Evolutionary conservation across 2,888 invertebrate genomes (phyloP), one percentile per base, ranked within the genome.

Genomic region (Pasiphila rectangulata): DNA sequence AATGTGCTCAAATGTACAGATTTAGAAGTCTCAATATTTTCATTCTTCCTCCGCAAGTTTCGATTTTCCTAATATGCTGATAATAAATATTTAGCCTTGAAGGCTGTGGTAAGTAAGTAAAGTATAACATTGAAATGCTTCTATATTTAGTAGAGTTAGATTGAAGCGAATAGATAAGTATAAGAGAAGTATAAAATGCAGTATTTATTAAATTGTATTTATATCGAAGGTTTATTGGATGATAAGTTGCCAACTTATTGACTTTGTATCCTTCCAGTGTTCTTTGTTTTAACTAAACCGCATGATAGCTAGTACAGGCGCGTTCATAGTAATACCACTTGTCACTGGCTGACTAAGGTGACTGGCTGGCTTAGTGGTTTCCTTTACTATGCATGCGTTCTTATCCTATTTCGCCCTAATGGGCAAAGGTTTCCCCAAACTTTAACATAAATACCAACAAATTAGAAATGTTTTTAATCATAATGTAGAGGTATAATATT

Each of bases 1-100:
- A 54, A 60, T 72, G 79, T 83, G 83, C 84, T 84, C 83, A 84
- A 84, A 82, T 82, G 73, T 82, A 82, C 75, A 82, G 73, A 64
- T 71, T 67, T 72, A 71, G 65, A 67, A 61, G 56, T 65, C 61
- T 57, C 56, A 61, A 63, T 61, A 63, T 73, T n/a, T 65, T 63
- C 67, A 64, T 63, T 60, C 64, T 73, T 71, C 67, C 69, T 69
- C 66, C 62, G 57, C 60, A 69, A 76, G 63, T 68, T 68, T 67
- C 59, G 42, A 68, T 63, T 63, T 64, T 64, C 59, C 61, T 62
- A 62, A 63, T 61, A 56, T 43, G 62, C 66, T 66, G 69, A 72
- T 73, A 73, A 70, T 72, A 75, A 51, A 24, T 32, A 43, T 59
- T n/a, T 69, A 79, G 86, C 85, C 84, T 82, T 74, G 59, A 67